Evolutionary conservation across 2,888 invertebrate genomes (phyloP), one percentile per base, ranked within the genome.

Genomic region (Stegana nigrithorax): DNA sequence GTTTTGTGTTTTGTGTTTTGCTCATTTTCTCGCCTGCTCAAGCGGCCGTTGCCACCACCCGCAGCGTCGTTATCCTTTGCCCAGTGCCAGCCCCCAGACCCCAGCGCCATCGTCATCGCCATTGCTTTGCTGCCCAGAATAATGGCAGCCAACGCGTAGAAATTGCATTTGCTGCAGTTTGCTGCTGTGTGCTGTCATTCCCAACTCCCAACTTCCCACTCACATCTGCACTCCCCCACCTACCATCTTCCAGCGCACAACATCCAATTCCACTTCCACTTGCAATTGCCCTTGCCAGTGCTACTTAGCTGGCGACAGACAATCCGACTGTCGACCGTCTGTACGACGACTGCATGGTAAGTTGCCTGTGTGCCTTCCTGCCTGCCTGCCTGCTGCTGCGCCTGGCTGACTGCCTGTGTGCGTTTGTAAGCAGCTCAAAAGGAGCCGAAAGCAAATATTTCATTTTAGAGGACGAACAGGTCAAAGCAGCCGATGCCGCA

Each of bases 381-480:
- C 17, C 39, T 17, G 39, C 39, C 39, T 39, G 17, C 39, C n/a
- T 14, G n/a, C n/a, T n/a, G n/a, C n/a, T n/a, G n/a, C n/a, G n/a
- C n/a, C n/a, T n/a, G n/a, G n/a, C n/a, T n/a, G n/a, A n/a, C n/a
- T n/a, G n/a, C n/a, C n/a, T 55, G 19, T 23, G 42, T 26, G 25
- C 39, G 27, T 26, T 10, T 19, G 39, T 39, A 56, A n/a, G 56
- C 36, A 36, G 57, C 59, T 14, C 65, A 71, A 44, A 44, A 61
- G 71, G 69, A 67, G 72, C 68, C 70, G 71, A 69, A 69, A 63
- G 64, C 64, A 78, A 81, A 82, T 82, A 82, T 83, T 82, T 82
- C 77, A 81, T 79, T 78, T 77, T 78, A 78, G 81, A 83, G 83
- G 83, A 83, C 82, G 80, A 82, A 81, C 82, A 83, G 81, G 83